These are phyloP conservation scores for Heliconius melpomene DNA, from an alignment of 1,140 invertebrate genomes.

Conservation along the genomic window DNA sequence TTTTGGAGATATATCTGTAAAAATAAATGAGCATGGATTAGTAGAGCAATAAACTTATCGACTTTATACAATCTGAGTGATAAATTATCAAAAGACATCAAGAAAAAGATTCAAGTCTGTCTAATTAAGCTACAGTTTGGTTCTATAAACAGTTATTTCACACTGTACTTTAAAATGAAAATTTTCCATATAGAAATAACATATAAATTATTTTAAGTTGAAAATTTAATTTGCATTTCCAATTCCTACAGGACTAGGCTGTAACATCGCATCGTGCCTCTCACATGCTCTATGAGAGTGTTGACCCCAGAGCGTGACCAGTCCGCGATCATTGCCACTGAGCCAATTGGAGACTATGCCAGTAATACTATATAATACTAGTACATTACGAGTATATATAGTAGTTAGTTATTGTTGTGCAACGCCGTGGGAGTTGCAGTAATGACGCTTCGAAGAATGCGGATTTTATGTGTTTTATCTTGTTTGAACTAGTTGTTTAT, in stretches of 20 bases:
- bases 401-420: constrained; percentile 21
- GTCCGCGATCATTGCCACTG: constrained; percentile 64
- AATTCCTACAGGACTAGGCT: neutral
- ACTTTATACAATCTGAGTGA: no score
- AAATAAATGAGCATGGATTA: no score
- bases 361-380: constrained; percentile 20
- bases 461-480: constrained; percentile 9
- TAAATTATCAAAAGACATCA: neutral
- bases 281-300: constrained; percentile 54
- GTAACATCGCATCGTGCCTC: constrained; percentile 23
- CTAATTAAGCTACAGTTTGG: no score
- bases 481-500: neutral
- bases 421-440: constrained; percentile 28
- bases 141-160: no score
- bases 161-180: no score
- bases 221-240: neutral
- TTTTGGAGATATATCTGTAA: no score
- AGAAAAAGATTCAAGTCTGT: neutral
- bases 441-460: constrained; percentile 15
- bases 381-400: constrained; percentile 19
- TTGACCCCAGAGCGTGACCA: constrained; percentile 72
- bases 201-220: no score
- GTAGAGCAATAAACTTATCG: no score
- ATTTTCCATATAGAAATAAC: no score
- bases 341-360: constrained; percentile 22